Conservation (phyloP, 37 sponge, comb jelly and placozoan genomes). For the Haliclona indistincta region DNA sequence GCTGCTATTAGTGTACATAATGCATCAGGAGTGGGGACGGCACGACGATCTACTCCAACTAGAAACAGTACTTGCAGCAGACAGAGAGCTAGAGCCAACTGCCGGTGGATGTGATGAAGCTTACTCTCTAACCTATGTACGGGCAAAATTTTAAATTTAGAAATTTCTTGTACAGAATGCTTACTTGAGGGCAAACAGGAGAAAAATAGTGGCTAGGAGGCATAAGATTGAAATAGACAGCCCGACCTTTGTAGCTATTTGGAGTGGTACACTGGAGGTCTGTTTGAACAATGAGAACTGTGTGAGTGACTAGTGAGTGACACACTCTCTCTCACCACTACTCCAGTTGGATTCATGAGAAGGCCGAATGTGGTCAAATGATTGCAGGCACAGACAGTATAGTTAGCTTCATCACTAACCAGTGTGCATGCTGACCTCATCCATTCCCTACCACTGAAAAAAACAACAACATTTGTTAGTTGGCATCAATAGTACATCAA, state of each 20-base stretch:
- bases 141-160: neutral
- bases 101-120: conserved; percentile 60
- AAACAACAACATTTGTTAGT: neutral
- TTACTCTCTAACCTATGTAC: conserved; percentile 13
- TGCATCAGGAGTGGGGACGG: conserved; percentile 57
- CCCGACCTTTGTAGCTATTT: conserved; percentile 61
- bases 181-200: conserved; percentile 63
- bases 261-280: conserved; percentile 21
- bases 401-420: no score
- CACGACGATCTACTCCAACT: conserved; percentile 67
- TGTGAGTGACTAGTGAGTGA: neutral
- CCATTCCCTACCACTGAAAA: conserved; percentile 10
- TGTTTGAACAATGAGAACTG: neutral
- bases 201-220: conserved; percentile 39
- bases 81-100: conserved; percentile 70
- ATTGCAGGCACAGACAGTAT: conserved; percentile 67
- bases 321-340: conserved; percentile 20
- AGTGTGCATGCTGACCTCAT: no score
- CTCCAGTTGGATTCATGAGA: conserved; percentile 61
- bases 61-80: conserved; percentile 73
- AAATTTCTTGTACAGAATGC: neutral
- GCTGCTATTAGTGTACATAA: conserved; percentile 63
- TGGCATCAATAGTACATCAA: neutral
- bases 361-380: conserved; percentile 83
- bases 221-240: conserved; percentile 68